A percentile compares a stretch with the other conserved stretches of the same genome.
phyloP scores from a whole-genome alignment of 2,113 vertebrate species.

The Tauraco erythrolophus region DNA sequence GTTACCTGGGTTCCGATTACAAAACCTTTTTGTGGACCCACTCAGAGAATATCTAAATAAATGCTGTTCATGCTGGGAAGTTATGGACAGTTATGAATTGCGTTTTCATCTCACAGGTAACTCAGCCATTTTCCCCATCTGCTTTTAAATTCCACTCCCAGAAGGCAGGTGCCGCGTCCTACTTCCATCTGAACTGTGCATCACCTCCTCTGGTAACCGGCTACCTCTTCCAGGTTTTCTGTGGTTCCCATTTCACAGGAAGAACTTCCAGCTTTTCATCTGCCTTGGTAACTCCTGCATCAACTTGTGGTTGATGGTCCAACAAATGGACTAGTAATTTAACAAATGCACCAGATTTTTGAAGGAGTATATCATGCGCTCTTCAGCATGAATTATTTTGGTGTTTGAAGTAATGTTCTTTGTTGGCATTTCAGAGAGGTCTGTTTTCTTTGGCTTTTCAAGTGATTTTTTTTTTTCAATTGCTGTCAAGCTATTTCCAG shows the following conservation, averaged over 20 bases:
- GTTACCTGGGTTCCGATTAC: neutral
- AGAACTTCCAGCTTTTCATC: neutral
- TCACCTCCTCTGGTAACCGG: neutral
- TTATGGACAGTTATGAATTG: rapidly evolving
- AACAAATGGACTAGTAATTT: neutral
- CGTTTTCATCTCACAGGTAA: neutral
- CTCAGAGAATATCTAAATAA: neutral
- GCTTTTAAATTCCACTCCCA: neutral
- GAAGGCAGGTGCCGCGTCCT: rapidly evolving
- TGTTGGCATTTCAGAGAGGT: neutral
- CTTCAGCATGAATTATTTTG: neutral
- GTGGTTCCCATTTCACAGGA: rapidly evolving
- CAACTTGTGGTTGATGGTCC: rapidly evolving
- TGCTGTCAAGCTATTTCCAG: neutral
- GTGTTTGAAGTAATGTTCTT: neutral
- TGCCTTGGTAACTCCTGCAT: neutral
- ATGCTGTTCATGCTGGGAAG: neutral
- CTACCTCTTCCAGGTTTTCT: neutral
- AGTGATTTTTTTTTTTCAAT: neutral
- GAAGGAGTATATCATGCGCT: rapidly evolving
- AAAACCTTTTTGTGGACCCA: neutral
- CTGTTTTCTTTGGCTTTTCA: neutral
- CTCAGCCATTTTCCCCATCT: neutral
- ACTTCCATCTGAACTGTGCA: rapidly evolving
- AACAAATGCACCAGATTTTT: neutral